Evolutionary conservation across 1,140 invertebrate species (phyloP).

Genomic region (Aphis gossypii): DNA sequence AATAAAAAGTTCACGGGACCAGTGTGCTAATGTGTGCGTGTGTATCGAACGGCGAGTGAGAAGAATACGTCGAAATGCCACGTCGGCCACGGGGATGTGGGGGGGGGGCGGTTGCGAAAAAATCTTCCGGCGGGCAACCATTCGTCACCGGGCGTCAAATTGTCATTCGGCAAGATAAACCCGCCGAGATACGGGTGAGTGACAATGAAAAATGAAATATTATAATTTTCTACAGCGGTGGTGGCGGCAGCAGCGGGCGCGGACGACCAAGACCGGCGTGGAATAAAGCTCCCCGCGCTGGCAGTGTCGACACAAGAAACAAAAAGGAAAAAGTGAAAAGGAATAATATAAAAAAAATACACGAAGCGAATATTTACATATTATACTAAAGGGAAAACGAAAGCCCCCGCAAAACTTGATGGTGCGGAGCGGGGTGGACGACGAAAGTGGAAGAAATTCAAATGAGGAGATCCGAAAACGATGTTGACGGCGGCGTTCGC

Average conservation of each 20-base stretch:
- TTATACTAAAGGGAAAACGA: slow-evolving; percentile 48
- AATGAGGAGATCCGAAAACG: slow-evolving; percentile 48
- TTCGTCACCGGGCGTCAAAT: slow-evolving; percentile 58
- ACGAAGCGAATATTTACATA: slow-evolving; percentile 53
- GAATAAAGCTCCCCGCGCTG: slow-evolving; percentile 51
- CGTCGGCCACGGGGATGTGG: background rate
- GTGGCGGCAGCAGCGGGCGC: background rate
- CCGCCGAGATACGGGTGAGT: slow-evolving; percentile 55
- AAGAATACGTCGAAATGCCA: background rate
- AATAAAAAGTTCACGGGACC: slow-evolving; percentile 17
- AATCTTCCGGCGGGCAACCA: slow-evolving; percentile 55
- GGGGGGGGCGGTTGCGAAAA: slow-evolving; percentile 32
- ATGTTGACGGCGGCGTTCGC: background rate
- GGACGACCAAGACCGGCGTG: background rate
- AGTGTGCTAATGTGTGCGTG: background rate
- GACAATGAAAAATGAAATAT: slow-evolving; percentile 58
- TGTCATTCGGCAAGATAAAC: slow-evolving; percentile 58
- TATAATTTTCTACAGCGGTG: slow-evolving; percentile 56
- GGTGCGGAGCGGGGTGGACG: background rate
- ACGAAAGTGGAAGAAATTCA: slow-evolving; percentile 39
- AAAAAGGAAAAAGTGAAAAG: slow-evolving; percentile 58
- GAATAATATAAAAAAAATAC: slow-evolving; percentile 54
- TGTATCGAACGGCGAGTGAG: background rate
- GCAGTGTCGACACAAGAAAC: slow-evolving; percentile 41
- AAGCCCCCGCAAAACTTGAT: slow-evolving; percentile 31